Evolutionary conservation across 2,113 vertebrate species (phyloP).

Genomic region (Onychostruthus taczanowskii): DNA sequence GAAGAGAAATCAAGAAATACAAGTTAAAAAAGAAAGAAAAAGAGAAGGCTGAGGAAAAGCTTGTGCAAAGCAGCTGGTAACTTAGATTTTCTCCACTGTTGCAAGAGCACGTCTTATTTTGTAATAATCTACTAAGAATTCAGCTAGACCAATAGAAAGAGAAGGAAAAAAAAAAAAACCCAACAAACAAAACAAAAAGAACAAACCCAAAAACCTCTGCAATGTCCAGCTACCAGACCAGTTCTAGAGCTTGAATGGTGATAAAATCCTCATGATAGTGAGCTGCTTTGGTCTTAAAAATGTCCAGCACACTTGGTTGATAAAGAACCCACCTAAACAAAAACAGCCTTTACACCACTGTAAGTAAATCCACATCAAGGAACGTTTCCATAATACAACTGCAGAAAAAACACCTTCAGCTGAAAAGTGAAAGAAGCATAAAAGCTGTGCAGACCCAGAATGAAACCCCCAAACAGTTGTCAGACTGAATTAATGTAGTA

Average conservation of each 20-base stretch:
- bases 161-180: neutral
- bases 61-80: neutral
- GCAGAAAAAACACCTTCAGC: neutral
- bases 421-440: neutral
- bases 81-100: neutral
- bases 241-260: neutral
- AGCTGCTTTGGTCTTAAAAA: neutral
- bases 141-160: neutral
- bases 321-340: neutral
- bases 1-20: neutral
- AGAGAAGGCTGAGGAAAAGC: neutral
- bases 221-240: neutral
- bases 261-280: neutral
- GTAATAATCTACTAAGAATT: neutral
- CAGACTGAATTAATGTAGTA: neutral
- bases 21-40: neutral
- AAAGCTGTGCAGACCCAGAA: neutral
- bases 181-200: neutral
- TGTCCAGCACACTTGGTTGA: neutral
- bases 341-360: neutral
- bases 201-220: neutral
- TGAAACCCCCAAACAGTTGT: neutral
- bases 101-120: neutral
- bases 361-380: neutral
- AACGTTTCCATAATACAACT: neutral